Evolutionary conservation across 2,888 invertebrate species (phyloP), one percentile per base, ranked within the genome.

Genomic region (Dasypolia templi): DNA sequence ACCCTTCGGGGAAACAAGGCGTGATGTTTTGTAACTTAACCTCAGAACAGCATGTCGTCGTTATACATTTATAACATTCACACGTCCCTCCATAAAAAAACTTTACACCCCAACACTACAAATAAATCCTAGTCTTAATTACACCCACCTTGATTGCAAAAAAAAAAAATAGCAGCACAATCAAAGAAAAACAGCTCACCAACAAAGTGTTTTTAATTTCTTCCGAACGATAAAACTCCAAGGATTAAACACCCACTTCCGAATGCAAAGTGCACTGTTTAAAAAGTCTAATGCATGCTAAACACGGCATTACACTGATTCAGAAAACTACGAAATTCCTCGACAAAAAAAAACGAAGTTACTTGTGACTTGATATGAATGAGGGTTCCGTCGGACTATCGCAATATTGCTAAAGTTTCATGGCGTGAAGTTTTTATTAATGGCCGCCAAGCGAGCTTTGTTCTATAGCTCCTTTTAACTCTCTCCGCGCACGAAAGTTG

Each of bases 371-470:
- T 77, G 72, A 75, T 85, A 89, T 91, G 91, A 92, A 91, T 90
- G 91, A 89, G 90, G 89, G 89, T 87, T 87, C 88, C 84, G 86
- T 80, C 82, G 86, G 90, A 90, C 90, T 92, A 92, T 92, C 89
- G 92, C 92, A 89, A 95, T 95, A 96, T 95, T 95, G 91, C 94
- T 76, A 94, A 96, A 96, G 93, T 95, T 95, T 88, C 77, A 70
- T 85, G 85, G 81, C 77, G 79, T 77, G 80, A 94, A 94, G 89
- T 94, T 95, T 94, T 94, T 95, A 95, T 94, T 92, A 94, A 93
- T 92, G 91, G 89, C 86, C 61, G 84, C 86, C 74, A 88, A 89
- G 86, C 77, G 87, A 64, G 83, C 83, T 94, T 93, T 94, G 94
- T 95, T 93, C 90, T 86, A 88, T 81, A 88, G 86, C 84, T 83